Conservation (phyloP, 1,140 invertebrate genomes). For the Apis mellifera region Amel_HAv3.1 CM009940.2:9659001-9659500, state of each 20-base stretch:
- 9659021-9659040: no score
- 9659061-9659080: no score
- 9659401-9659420: background rate
- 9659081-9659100: no score
- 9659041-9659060: no score
- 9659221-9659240: slow-evolving; percentile 82
- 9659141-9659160: slow-evolving; percentile 66
- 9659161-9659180: slow-evolving; percentile 67
- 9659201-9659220: slow-evolving; percentile 72
- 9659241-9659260: slow-evolving; percentile 79
- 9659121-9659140: slow-evolving; percentile 46
- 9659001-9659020: no score
- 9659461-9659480: background rate
- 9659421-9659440: background rate
- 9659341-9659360: slow-evolving; percentile 18
- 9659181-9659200: slow-evolving; percentile 58
- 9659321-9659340: slow-evolving; percentile 55
- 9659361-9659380: slow-evolving; percentile 1
- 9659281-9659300: slow-evolving; percentile 59
- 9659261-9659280: slow-evolving; percentile 53
- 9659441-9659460: background rate
- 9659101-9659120: no score
- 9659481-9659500: slow-evolving; percentile 44
- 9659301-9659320: slow-evolving; percentile 77
- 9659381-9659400: slow-evolving; percentile 45